phyloP scores from a whole-genome alignment of 30 jellyfish, hydroid and myxozoan genomes.

The Mastigias papua region DNA sequence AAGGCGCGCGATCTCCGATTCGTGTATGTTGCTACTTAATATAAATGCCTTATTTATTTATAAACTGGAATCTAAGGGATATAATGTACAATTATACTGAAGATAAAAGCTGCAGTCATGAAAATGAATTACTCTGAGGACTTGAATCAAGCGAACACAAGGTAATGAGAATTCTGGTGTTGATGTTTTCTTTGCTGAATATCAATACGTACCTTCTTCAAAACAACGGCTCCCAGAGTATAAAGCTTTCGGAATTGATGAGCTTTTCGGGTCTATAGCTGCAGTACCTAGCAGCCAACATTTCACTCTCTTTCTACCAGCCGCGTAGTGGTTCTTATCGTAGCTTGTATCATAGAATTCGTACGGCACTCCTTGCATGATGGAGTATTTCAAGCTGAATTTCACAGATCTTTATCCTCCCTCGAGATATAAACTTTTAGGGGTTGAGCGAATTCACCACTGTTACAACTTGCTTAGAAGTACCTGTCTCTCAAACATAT shows the following conservation, averaged over 20 bases:
- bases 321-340: conserved; percentile 41
- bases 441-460: not conserved
- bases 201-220: conserved; percentile 44
- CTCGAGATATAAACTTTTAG: not conserved
- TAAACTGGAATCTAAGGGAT: too few species aligned
- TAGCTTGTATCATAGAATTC: conserved; percentile 25
- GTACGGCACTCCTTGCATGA: conserved; percentile 23
- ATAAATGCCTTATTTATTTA: too few species aligned
- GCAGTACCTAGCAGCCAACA: conserved; percentile 65
- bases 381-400: not conserved
- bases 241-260: conserved; percentile 24
- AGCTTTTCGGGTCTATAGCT: conserved; percentile 35
- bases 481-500: conserved; percentile 57
- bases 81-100: too few species aligned
- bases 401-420: not conserved
- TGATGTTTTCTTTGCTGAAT: not conserved
- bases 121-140: too few species aligned
- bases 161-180: too few species aligned
- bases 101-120: too few species aligned
- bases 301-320: conserved; percentile 68
- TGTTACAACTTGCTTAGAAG: conserved; percentile 43
- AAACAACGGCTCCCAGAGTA: conserved; percentile 32
- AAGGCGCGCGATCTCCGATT: too few species aligned
- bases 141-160: too few species aligned
- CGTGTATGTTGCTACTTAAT: too few species aligned